phyloP scores from a whole-genome alignment of 1,140 invertebrate genomes.

The Penaeus indicus region DNA sequence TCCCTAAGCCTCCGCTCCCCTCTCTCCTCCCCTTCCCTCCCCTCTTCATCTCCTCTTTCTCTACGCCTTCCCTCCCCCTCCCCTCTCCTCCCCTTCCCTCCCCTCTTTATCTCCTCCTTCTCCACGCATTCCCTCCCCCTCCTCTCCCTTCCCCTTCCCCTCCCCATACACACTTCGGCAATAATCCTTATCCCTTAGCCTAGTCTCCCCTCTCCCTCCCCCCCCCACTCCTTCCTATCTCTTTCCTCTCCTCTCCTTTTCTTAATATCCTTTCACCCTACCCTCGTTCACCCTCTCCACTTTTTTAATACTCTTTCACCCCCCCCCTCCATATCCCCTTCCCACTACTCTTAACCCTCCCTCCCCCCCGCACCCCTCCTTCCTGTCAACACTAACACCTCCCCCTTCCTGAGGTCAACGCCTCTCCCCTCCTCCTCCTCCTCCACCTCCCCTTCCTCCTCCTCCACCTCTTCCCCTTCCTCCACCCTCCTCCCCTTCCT shows the following conservation, averaged over 20 bases:
- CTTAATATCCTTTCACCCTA: no score
- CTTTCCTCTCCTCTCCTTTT: no score
- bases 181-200: neutral
- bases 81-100: neutral
- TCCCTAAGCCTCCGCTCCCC: neutral
- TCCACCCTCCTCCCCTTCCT: neutral
- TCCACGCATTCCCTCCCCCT: neutral
- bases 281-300: no score
- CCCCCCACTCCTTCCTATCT: no score
- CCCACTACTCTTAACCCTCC: no score
- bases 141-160: neutral
- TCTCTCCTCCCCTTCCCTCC: neutral
- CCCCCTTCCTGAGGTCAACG: no score
- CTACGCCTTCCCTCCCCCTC: neutral
- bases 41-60: neutral
- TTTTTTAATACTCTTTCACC: no score
- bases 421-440: no score
- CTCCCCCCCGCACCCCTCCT: no score
- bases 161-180: neutral
- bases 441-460: neutral
- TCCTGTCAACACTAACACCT: no score
- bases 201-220: no score
- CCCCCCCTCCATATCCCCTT: no score
- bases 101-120: neutral
- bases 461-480: neutral